Percentiles rank a stretch among this genome's conserved stretches.
These are phyloP conservation scores for Rhynchomys soricoides DNA, from an alignment of 2,113 vertebrate genomes.

Conservation along the genomic window DNA sequence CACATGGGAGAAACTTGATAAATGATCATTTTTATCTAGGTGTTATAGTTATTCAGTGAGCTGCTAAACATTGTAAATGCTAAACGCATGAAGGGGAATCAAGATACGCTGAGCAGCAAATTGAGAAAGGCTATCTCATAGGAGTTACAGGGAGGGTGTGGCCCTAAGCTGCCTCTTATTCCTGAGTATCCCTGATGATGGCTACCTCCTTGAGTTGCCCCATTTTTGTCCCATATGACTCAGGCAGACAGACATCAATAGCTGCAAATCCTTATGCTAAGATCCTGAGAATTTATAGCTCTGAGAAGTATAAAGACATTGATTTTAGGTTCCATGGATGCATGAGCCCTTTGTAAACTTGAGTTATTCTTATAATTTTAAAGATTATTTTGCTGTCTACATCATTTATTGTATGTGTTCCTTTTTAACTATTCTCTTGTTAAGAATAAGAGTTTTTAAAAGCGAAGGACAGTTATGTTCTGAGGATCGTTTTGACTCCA, in stretches of 20 bases:
- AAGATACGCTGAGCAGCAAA: background rate
- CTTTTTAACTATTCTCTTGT: background rate
- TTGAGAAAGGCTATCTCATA: background rate
- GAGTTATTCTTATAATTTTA: slow-evolving; percentile 4
- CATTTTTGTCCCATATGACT: background rate
- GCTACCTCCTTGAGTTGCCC: background rate
- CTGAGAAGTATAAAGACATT: slow-evolving; percentile 15
- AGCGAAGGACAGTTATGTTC: slow-evolving; percentile 24
- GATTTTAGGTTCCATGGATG: background rate
- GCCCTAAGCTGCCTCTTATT: background rate
- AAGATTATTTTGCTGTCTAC: slow-evolving; percentile 25
- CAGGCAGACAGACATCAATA: background rate
- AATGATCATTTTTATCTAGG: background rate
- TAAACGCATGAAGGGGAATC: background rate
- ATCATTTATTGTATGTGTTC: background rate
- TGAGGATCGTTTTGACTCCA: background rate
- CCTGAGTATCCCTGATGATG: background rate
- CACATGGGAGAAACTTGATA: background rate
- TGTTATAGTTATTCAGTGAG: background rate
- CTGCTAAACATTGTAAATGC: background rate
- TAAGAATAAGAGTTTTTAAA: slow-evolving; percentile 62
- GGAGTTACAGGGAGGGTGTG: background rate
- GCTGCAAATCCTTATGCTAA: background rate
- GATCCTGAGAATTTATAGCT: slow-evolving; percentile 8
- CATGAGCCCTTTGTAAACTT: background rate